A percentile compares a stretch with the other conserved stretches of the same genome.
Evolutionary conservation across 1,140 invertebrate species (phyloP).

Genomic region (Pogonomyrmex barbatus): DNA sequence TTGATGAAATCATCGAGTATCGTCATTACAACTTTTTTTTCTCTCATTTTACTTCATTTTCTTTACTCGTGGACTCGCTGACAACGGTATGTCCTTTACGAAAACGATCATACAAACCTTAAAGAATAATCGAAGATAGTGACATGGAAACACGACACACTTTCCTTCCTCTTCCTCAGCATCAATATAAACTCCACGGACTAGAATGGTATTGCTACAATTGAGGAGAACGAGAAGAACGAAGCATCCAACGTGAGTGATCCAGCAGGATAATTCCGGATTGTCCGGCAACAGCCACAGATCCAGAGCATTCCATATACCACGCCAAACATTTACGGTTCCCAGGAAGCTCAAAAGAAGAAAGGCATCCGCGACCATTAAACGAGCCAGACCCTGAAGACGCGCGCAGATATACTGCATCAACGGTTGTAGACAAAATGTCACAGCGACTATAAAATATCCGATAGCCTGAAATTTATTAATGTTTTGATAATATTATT

Average conservation of each 20-base stretch:
- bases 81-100: no score
- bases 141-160: conserved; percentile 93
- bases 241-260: conserved; percentile 91
- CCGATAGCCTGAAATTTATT: conserved; percentile 89
- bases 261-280: conserved; percentile 91
- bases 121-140: conserved; percentile 92
- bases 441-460: conserved; percentile 90
- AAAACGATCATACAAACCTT: conserved; percentile 84
- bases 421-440: conserved; percentile 91
- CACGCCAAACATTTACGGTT: conserved; percentile 95
- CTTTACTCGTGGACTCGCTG: no score
- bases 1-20: background rate
- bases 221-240: conserved; percentile 92
- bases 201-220: conserved; percentile 93
- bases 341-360: conserved; percentile 92
- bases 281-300: conserved; percentile 93
- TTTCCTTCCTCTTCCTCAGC: conserved; percentile 92
- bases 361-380: conserved; percentile 91
- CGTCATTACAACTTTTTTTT: background rate
- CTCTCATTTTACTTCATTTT: background rate
- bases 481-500: background rate
- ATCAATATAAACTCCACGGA: conserved; percentile 94
- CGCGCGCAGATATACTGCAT: conserved; percentile 90
- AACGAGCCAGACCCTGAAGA: conserved; percentile 88
- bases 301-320: conserved; percentile 93